Percentiles rank a stretch among this genome's conserved stretches.
phyloP scores from a whole-genome alignment of 2,888 invertebrate genomes.

The Athetis lepigone region DNA sequence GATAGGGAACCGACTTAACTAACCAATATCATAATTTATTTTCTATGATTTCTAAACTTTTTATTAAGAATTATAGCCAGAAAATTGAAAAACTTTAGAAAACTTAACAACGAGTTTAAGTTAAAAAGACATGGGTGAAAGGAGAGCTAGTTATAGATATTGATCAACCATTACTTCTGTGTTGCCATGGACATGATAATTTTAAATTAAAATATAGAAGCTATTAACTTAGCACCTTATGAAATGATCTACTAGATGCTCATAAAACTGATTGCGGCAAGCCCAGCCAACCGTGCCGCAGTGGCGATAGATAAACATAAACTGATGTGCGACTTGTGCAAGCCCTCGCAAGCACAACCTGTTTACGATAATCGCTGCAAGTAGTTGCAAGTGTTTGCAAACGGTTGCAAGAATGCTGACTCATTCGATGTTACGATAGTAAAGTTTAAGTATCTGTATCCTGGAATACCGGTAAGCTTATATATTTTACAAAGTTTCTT shows the following conservation, averaged over 20 bases:
- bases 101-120: too few relatives aligned
- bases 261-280: slow-evolving; percentile 40
- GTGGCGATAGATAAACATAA: slow-evolving; percentile 37
- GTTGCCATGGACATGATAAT: too few relatives aligned
- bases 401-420: slow-evolving; percentile 22
- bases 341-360: slow-evolving; percentile 46
- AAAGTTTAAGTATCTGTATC: slow-evolving; percentile 1
- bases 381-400: slow-evolving; percentile 34
- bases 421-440: slow-evolving; percentile 5
- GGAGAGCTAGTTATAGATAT: too few relatives aligned
- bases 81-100: too few relatives aligned
- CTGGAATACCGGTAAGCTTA: too few relatives aligned
- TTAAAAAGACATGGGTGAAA: too few relatives aligned
- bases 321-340: slow-evolving; percentile 44
- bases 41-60: too few relatives aligned
- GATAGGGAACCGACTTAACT: too few relatives aligned
- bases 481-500: too few relatives aligned
- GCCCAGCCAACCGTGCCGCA: slow-evolving; percentile 38
- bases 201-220: too few relatives aligned
- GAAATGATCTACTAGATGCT: slow-evolving; percentile 17
- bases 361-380: slow-evolving; percentile 43
- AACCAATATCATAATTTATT: too few relatives aligned
- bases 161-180: background rate
- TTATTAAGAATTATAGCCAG: too few relatives aligned
- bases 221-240: background rate